Evolutionary conservation across 2,888 invertebrate species (phyloP).

Genomic region (Odontocolon sp.): DNA sequence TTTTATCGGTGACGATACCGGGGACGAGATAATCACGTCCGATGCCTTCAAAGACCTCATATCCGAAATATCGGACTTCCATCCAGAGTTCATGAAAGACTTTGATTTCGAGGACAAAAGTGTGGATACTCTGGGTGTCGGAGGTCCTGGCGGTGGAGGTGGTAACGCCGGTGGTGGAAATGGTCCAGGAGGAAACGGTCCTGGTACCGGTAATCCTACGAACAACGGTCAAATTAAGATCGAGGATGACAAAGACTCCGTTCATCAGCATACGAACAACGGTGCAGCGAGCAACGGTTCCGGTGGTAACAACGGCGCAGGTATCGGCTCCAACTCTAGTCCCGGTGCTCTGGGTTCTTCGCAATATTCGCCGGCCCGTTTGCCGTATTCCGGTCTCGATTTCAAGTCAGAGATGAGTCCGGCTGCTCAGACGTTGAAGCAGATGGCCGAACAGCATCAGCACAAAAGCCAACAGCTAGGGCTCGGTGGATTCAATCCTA

Average conservation of each 20-base stretch:
- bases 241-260: constrained; percentile 78
- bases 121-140: constrained; percentile 69
- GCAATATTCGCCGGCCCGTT: constrained; percentile 81
- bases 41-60: constrained; percentile 93
- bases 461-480: constrained; percentile 89
- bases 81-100: constrained; percentile 91
- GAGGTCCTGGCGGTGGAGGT: constrained; percentile 47
- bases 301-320: constrained; percentile 63
- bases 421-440: constrained; percentile 96
- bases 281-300: constrained; percentile 72
- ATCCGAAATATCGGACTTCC: constrained; percentile 91
- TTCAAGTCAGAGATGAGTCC: constrained; percentile 89
- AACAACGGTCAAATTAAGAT: constrained; percentile 78
- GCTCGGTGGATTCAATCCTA: constrained; percentile 82
- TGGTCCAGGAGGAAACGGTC: constrained; percentile 62
- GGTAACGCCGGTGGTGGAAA: constrained; percentile 55
- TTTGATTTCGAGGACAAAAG: constrained; percentile 87
- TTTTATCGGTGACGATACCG: constrained; percentile 92
- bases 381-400: constrained; percentile 82
- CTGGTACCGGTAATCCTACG: constrained; percentile 63
- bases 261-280: constrained; percentile 72
- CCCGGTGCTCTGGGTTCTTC: constrained; percentile 80
- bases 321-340: constrained; percentile 75
- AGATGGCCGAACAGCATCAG: constrained; percentile 98
- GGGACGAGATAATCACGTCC: constrained; percentile 88